These are phyloP conservation scores for Drosophila recens DNA, from an alignment of 2,888 invertebrate genomes.

Conservation along the genomic window DNA sequence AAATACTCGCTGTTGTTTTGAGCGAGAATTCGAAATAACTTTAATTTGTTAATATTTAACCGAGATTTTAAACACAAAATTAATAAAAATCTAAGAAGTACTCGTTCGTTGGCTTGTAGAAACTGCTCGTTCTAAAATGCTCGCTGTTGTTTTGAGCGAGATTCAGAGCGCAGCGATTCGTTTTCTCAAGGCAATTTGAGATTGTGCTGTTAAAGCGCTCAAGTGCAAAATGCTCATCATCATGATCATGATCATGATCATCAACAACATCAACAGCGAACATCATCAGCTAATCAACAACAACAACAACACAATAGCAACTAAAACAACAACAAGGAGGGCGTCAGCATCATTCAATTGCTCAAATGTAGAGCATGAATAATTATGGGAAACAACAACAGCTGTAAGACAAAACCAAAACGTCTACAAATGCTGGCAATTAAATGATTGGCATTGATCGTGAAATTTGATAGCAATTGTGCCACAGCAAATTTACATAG, in stretches of 20 bases:
- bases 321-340: constrained; percentile 12
- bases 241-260: constrained; percentile 8
- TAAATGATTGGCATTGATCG: constrained; percentile 80
- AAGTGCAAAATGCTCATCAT: constrained; percentile 57
- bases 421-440: constrained; percentile 52
- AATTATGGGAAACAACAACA: constrained; percentile 55
- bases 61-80: no score
- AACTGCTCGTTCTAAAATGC: background rate
- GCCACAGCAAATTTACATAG: constrained; percentile 53
- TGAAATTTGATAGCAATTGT: constrained; percentile 75
- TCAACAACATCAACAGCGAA: constrained; percentile 18
- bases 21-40: background rate
- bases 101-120: no score
- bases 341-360: constrained; percentile 43
- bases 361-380: constrained; percentile 69
- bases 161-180: constrained; percentile 10
- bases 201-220: constrained; percentile 46
- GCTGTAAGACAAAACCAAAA: constrained; percentile 33
- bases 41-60: no score
- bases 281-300: constrained; percentile 40
- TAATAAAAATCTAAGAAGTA: background rate
- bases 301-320: constrained; percentile 12
- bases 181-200: constrained; percentile 18
- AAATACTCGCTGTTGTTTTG: constrained; percentile 3
- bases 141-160: constrained; percentile 1